Evolutionary conservation across 1,140 invertebrate species (phyloP).

Genomic region (Drosophila kikkawai): DNA sequence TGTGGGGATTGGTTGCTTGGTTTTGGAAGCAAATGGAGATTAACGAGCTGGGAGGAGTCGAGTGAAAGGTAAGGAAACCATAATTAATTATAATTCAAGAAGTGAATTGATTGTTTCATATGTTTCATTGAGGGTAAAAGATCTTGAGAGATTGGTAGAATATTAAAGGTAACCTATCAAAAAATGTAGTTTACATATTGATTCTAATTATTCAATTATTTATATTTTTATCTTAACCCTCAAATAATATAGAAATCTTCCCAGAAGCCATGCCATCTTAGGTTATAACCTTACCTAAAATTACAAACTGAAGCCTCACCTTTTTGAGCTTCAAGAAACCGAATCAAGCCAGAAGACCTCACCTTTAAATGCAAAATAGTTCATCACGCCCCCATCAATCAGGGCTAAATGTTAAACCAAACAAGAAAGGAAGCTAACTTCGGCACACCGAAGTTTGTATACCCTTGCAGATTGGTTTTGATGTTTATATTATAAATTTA

Average conservation of each 20-base stretch:
- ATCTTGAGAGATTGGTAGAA: not conserved
- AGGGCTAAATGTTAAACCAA: conserved; percentile 53
- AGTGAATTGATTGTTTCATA: conserved; percentile 10
- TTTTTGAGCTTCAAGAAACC: conserved; percentile 36
- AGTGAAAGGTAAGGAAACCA: conserved; percentile 30
- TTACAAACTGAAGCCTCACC: conserved; percentile 21
- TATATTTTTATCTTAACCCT: not conserved
- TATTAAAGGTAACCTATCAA: not conserved
- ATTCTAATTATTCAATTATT: not conserved
- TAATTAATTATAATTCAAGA: conserved; percentile 32
- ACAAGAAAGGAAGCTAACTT: too few species aligned
- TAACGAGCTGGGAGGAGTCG: conserved; percentile 36
- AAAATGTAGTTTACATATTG: not conserved
- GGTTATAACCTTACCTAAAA: not conserved
- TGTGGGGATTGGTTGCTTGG: conserved; percentile 32
- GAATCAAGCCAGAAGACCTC: conserved; percentile 47
- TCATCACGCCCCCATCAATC: conserved; percentile 61
- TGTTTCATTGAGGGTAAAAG: not conserved
- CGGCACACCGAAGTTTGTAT: too few species aligned
- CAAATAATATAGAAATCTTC: not conserved
- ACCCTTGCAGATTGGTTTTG: too few species aligned
- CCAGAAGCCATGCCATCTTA: not conserved
- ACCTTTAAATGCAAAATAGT: conserved; percentile 64
- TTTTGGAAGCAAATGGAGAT: conserved; percentile 7
- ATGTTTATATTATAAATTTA: too few species aligned